Conservation (phyloP, 2,113 vertebrate genomes). For the Equus przewalskii region DNA sequence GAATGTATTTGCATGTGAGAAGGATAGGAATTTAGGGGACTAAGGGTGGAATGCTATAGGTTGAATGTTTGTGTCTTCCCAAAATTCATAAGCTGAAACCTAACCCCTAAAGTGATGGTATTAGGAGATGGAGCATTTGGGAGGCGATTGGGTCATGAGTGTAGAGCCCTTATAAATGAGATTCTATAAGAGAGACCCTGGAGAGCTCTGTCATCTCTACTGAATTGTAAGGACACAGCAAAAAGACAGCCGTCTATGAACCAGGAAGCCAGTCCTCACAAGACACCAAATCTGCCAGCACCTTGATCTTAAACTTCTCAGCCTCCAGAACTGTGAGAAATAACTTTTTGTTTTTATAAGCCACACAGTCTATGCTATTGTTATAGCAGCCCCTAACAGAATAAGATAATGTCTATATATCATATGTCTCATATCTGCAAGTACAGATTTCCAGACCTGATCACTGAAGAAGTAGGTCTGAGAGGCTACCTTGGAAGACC, state of each 20-base stretch:
- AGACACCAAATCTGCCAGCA: neutral
- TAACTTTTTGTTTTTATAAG: conserved; percentile 1
- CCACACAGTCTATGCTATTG: neutral
- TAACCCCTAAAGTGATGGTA: neutral
- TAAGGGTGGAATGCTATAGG: neutral
- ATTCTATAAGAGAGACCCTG: neutral
- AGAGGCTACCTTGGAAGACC: neutral
- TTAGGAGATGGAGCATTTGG: neutral
- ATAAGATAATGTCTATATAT: neutral
- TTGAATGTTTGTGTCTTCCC: neutral
- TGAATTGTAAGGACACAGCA: neutral
- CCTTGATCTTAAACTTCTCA: neutral
- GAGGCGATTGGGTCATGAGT: neutral
- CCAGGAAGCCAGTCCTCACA: neutral
- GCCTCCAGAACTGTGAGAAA: neutral
- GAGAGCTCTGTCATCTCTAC: neutral
- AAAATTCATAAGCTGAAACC: neutral
- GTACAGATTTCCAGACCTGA: neutral
- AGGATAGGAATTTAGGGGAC: neutral
- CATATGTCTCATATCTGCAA: neutral
- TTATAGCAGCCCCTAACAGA: neutral
- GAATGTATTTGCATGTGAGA: neutral
- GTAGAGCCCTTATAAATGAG: neutral
- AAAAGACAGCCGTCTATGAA: neutral
- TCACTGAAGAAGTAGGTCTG: neutral